A percentile compares a stretch with the other conserved stretches of the same genome.
Conservation (phyloP, 1,140 invertebrate genomes). For the Heliothis virescens region DNA sequence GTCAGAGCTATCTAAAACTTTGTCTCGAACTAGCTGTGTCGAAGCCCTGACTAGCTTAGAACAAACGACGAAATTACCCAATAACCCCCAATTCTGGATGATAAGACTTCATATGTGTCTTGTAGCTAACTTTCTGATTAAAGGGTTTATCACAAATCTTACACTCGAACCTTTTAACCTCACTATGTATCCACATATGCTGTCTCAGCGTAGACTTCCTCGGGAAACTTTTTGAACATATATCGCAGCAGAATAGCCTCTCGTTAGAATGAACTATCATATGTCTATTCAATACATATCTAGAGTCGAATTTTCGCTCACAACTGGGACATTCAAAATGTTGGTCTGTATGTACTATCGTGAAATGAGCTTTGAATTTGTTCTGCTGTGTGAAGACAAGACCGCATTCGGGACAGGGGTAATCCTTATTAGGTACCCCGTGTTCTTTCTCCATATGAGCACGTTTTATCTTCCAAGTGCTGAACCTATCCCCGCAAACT, state of each 20-base stretch:
- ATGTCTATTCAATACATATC: slow-evolving; percentile 51
- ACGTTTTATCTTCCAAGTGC: slow-evolving; percentile 48
- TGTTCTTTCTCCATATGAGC: slow-evolving; percentile 53
- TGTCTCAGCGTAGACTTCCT: slow-evolving; percentile 56
- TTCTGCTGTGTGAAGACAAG: slow-evolving; percentile 44
- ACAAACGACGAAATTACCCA: not conserved
- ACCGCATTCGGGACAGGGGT: slow-evolving; percentile 53
- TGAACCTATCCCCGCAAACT: slow-evolving; percentile 56
- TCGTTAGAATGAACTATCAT: slow-evolving; percentile 79
- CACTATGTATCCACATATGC: slow-evolving; percentile 85
- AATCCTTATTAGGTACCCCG: slow-evolving; percentile 45
- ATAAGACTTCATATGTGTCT: slow-evolving; percentile 55
- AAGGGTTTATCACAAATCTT: slow-evolving; percentile 83
- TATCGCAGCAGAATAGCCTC: slow-evolving; percentile 79
- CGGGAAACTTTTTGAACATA: slow-evolving; percentile 70
- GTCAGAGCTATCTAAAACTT: too few species aligned
- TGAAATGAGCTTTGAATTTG: slow-evolving; percentile 53
- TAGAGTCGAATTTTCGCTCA: slow-evolving; percentile 51
- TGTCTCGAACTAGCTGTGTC: too few species aligned
- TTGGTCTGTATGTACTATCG: slow-evolving; percentile 53
- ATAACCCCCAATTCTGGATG: slow-evolving; percentile 44
- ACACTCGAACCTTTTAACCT: slow-evolving; percentile 87
- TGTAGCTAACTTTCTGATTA: slow-evolving; percentile 58
- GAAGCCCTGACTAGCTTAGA: not conserved
- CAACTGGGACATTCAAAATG: slow-evolving; percentile 50